Base-by-base conservation (phyloP, 2,888 invertebrate species). In the Hirtodrosophila trivittata region DNA sequence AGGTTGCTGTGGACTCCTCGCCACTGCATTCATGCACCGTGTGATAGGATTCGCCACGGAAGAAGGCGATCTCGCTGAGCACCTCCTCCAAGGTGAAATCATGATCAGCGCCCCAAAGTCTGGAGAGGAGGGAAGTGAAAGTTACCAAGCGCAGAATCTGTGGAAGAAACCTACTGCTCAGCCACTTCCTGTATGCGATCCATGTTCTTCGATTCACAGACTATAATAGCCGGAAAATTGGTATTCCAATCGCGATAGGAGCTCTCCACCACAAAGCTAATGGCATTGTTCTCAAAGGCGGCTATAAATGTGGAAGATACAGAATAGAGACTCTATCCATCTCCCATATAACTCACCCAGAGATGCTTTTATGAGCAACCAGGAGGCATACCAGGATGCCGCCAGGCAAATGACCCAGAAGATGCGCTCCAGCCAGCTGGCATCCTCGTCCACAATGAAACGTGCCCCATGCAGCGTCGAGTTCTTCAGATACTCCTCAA, bases 241-340 rank as follows among this genome's bases (percentile, higher is more conserved):
- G 95, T 94, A 70, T 94, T 91, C 95, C 95, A 95, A 57, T 94
- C 92, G 0, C 93, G 92, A 89, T 94, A 95, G 0, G 93, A 93
- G 0, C 95, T 95, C 73, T 95, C 95, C 5, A 94, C 93, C 0
- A 94, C 95, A 85, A 95, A 95, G 87, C 95, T 95, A 42, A 95
- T 94, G 0, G 95, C 94, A 86, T 93, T 94, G 54, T 92, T 92
- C 57, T 93, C 91, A 86, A 94, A 95, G 4, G 92, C 92, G 58
- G 88, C 91, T 90, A 26, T 8, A 3, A 1, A 41, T 10, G 35
- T 21, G 18, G 18, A 2, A 21, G 2, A 21, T 21, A 21, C 18
- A 3, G 3, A 3, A 21, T 21, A 5, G 18, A 21, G 0, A 9
- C 10, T 0, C 2, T 7, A n/a, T 2, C 5, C 7, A 8, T 25